Evolutionary conservation across 2,113 vertebrate genomes (phyloP), one percentile per base, ranked within the genome.

Genomic region (Perca schrenkii): DNA sequence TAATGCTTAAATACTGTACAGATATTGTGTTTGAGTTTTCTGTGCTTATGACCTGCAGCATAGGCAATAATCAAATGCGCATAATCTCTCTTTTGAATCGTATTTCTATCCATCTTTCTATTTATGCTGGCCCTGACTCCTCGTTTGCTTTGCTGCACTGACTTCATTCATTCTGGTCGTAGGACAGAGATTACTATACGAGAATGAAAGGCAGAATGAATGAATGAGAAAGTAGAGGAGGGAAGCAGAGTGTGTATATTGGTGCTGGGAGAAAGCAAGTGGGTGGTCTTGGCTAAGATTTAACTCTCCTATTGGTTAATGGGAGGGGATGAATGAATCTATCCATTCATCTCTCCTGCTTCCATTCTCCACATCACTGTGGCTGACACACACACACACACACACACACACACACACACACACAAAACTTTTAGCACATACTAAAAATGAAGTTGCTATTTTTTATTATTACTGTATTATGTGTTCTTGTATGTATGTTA

Each of bases 271-370:
- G 49, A 67, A 40, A 70, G 49, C 15, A n/a, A 25, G 71, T 40
- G 72, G 75, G 80, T 22, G 28, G 78, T 15, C 64, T 46, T 25
- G 3, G 72, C 63, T 21, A 21, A 56, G 63, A 67, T 58, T 1
- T 12, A 74, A 72, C 64, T 15, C 64, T 76, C 47, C 49, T 43
- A 79, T 72, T 82, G 80, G 84, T 64, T 65, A 70, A 40, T 6
- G 8, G 13, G 68, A 64, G 70, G 19, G 49, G 78, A 86, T 92
- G 88, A 90, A 86, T 90, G 83, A 79, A 43, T 68, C 64, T 43
- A 25, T 84, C n/a, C 36, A 28, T 68, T 46, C 13, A 8, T 71
- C 28, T 56, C 19, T 52, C 4, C 50, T 56, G 36, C 36, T 21
- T 67, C 36, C 36, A 10, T 63, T 21, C 46, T 69, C 57, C 13